phyloP scores from a whole-genome alignment of 2,113 vertebrate species.

The Neodontobutis hainanensis region DNA sequence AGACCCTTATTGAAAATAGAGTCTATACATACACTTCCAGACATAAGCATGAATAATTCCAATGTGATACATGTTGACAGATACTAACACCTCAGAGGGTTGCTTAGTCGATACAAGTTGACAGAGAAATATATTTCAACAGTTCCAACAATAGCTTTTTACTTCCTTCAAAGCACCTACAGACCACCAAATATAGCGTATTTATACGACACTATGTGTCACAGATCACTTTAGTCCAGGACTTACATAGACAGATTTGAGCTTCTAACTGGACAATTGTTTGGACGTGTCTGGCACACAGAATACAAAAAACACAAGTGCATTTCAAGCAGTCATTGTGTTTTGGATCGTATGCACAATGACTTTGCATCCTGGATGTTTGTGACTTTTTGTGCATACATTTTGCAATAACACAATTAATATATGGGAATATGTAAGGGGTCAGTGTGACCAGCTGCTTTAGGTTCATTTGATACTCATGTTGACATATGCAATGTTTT shows the following conservation, averaged over 20 bases:
- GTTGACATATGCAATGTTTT: constrained; percentile 36
- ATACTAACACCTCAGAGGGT: constrained; percentile 5
- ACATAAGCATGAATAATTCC: constrained; percentile 7
- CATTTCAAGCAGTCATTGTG: too few relatives aligned
- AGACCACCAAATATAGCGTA: neutral
- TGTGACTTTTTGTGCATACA: neutral
- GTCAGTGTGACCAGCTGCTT: neutral
- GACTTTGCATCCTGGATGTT: neutral
- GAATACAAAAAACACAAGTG: neutral
- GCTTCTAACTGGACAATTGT: too few relatives aligned
- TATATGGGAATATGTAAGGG: neutral
- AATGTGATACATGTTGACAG: constrained; percentile 30
- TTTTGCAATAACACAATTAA: neutral
- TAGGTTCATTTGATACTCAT: constrained; percentile 30
- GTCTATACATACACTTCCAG: constrained; percentile 2
- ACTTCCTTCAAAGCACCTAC: neutral
- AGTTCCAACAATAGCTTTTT: constrained; percentile 1
- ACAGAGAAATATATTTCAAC: constrained; percentile 8
- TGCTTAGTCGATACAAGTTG: constrained; percentile 20
- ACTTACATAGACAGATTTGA: neutral
- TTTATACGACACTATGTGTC: neutral
- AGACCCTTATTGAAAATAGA: neutral
- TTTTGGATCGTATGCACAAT: neutral
- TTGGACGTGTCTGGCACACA: too few relatives aligned
- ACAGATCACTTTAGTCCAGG: neutral